Evolutionary conservation across 2,113 vertebrate genomes (phyloP).

Genomic region (Thinocorus orbignyianus): DNA sequence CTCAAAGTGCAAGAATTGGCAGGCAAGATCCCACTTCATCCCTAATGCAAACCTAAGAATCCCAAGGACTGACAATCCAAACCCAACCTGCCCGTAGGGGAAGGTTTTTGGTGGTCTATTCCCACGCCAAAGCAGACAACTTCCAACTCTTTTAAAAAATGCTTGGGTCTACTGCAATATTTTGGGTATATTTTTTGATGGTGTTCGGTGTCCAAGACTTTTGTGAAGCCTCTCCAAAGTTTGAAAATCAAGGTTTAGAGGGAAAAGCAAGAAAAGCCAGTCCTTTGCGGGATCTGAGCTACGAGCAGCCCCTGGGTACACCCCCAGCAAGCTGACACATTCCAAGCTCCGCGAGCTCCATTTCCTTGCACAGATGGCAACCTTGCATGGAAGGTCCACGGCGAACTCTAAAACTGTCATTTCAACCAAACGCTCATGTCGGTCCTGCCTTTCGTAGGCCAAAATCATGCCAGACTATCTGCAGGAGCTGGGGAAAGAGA

Average conservation of each 20-base stretch:
- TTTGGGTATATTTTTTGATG: not conserved
- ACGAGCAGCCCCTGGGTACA: constrained; percentile 1
- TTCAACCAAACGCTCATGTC: constrained; percentile 11
- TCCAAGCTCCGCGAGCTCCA: constrained; percentile 12
- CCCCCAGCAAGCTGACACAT: not conserved
- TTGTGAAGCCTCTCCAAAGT: not conserved
- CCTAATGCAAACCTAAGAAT: not conserved
- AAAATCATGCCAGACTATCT: constrained; percentile 32
- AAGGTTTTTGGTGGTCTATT: not conserved
- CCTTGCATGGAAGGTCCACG: constrained; percentile 55
- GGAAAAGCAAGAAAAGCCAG: not conserved
- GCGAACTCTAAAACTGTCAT: constrained; percentile 21
- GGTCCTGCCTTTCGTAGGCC: constrained; percentile 31
- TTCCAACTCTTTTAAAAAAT: not conserved
- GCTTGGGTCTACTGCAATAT: not conserved
- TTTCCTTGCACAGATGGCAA: constrained; percentile 66
- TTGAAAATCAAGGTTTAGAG: not conserved
- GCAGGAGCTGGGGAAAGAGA: constrained; percentile 49
- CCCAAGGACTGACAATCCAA: not conserved
- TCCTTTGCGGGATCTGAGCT: not conserved
- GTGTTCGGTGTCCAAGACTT: not conserved
- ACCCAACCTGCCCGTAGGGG: rapidly evolving
- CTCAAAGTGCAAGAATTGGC: not conserved
- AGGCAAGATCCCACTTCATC: not conserved
- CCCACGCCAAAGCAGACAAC: not conserved